Conservation (phyloP, 1,140 invertebrate genomes). For the Neuroterus valhalla region DNA sequence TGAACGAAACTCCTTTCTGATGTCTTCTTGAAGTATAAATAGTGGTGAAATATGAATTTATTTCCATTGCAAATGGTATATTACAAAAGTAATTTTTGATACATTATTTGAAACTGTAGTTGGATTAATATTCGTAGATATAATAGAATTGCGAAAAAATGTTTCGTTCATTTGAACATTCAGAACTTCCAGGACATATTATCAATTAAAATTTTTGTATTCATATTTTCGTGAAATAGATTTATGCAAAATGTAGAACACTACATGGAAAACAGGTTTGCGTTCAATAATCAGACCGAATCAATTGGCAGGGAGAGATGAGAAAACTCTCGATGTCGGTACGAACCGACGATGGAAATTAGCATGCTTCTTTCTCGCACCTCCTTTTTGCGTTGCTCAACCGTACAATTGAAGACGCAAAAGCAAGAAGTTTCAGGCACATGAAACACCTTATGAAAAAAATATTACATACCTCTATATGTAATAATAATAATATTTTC, state of each 20-base stretch:
- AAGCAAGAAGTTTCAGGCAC: neutral
- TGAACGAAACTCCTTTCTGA: too few species aligned
- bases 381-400: slow-evolving; percentile 66
- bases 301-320: slow-evolving; percentile 50
- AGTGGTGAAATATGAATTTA: too few species aligned
- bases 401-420: slow-evolving; percentile 45
- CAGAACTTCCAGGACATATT: too few species aligned
- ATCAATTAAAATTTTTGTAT: too few species aligned
- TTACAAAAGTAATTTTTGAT: neutral
- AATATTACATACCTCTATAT: neutral
- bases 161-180: too few species aligned
- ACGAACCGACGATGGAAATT: slow-evolving; percentile 59
- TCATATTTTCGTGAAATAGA: neutral
- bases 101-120: too few species aligned
- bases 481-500: too few species aligned
- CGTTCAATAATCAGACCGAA: slow-evolving; percentile 57
- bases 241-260: slow-evolving; percentile 17
- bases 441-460: neutral
- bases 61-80: too few species aligned
- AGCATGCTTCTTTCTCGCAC: slow-evolving; percentile 61
- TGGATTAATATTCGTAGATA: too few species aligned
- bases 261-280: slow-evolving; percentile 21
- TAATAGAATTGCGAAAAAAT: too few species aligned
- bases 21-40: too few species aligned
- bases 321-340: slow-evolving; percentile 64